These are phyloP conservation scores for Drosophila lacteicornis DNA, from an alignment of 1,140 invertebrate species.

Conservation along the genomic window DNA sequence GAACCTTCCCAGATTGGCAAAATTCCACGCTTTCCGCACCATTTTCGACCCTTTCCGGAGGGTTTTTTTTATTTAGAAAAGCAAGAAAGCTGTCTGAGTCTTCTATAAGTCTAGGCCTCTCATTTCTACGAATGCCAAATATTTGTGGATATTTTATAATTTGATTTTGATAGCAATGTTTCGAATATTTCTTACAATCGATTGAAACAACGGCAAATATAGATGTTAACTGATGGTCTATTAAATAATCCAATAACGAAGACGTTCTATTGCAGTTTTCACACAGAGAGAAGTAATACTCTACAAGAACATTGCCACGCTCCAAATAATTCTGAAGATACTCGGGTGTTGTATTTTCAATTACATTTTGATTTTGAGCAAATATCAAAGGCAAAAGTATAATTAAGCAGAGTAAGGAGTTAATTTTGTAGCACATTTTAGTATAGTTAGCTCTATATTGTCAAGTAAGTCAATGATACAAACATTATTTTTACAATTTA, in stretches of 20 bases:
- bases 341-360: background rate
- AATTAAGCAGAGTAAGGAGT: background rate
- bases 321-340: background rate
- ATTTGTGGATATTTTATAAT: background rate
- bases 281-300: constrained; percentile 1
- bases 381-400: background rate
- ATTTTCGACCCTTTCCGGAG: background rate
- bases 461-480: constrained; percentile 13
- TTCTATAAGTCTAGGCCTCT: background rate
- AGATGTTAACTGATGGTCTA: background rate
- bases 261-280: background rate
- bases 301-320: background rate
- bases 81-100: background rate
- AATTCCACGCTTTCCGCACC: background rate
- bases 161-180: background rate
- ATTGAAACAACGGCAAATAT: background rate
- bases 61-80: background rate
- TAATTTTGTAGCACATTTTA: constrained; percentile 1
- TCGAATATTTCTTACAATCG: constrained; percentile 1
- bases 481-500: background rate
- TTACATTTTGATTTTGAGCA: background rate
- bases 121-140: background rate
- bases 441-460: background rate
- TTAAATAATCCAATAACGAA: background rate
- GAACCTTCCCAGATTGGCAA: constrained; percentile 3